phyloP scores from a whole-genome alignment of 2,113 vertebrate species.

The Brienomyrus longianalis region DNA sequence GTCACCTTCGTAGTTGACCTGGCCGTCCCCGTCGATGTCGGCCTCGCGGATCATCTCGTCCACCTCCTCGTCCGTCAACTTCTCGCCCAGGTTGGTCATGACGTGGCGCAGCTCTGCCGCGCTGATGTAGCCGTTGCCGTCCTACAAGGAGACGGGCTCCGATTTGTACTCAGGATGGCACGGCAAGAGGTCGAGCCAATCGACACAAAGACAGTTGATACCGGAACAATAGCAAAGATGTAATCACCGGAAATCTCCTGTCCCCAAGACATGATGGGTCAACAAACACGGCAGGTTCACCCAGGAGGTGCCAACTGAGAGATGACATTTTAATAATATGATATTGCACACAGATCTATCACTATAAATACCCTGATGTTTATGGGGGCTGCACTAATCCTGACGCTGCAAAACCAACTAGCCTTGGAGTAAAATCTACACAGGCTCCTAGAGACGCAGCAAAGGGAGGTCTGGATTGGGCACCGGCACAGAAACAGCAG shows the following conservation, averaged over 20 bases:
- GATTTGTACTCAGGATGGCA: too few species aligned
- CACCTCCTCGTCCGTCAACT: conserved; percentile 82
- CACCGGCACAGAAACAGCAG: not conserved
- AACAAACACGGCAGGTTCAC: not conserved
- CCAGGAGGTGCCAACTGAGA: not conserved
- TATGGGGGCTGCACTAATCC: not conserved
- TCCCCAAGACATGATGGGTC: not conserved
- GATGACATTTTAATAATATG: not conserved
- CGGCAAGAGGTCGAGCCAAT: not conserved
- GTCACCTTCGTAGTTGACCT: conserved; percentile 88
- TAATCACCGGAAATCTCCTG: not conserved
- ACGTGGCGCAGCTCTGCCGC: conserved; percentile 80
- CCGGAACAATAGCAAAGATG: not conserved
- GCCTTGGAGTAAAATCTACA: not conserved
- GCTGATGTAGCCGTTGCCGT: conserved; percentile 83
- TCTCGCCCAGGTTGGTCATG: conserved; percentile 87
- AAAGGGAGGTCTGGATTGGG: not conserved
- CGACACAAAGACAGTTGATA: not conserved
- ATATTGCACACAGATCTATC: not conserved
- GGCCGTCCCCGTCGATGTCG: conserved; percentile 80
- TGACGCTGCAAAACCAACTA: not conserved
- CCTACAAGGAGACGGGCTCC: conserved; percentile 47
- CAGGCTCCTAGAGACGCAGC: not conserved
- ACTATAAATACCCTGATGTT: not conserved
- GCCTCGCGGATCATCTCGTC: conserved; percentile 88